Conservation (phyloP, 37 sponge, comb jelly and placozoan species). For the Oopsacas minuta region DNA sequence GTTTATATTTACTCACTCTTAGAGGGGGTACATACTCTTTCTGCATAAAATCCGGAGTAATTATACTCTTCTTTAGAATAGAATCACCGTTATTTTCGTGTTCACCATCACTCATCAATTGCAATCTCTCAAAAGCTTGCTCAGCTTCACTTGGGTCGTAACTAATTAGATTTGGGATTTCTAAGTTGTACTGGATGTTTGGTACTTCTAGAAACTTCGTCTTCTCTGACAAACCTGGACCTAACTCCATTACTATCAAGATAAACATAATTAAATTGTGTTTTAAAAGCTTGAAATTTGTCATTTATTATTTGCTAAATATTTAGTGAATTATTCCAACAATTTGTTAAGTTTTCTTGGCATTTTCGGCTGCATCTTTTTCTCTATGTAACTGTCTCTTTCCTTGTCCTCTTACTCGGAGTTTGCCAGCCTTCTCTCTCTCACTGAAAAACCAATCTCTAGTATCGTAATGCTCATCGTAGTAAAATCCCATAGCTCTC, state of each 20-base stretch:
- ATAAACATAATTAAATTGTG: too few species aligned
- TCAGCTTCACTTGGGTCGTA: not conserved
- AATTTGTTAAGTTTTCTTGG: not conserved
- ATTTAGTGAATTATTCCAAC: too few species aligned
- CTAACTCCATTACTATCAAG: not conserved
- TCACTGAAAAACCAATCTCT: not conserved
- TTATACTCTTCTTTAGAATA: slow-evolving; percentile 45
- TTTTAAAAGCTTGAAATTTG: too few species aligned
- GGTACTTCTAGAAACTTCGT: not conserved
- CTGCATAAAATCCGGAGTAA: slow-evolving; percentile 55
- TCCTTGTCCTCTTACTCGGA: not conserved
- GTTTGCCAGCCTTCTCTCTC: not conserved
- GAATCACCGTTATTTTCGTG: not conserved
- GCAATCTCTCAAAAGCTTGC: not conserved
- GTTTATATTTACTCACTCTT: slow-evolving; percentile 9
- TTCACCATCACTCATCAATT: slow-evolving; percentile 5
- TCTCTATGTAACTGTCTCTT: not conserved
- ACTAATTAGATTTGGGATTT: not conserved
- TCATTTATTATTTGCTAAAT: too few species aligned
- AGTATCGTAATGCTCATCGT: slow-evolving; percentile 47
- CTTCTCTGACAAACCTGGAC: not conserved
- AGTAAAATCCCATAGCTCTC: slow-evolving; percentile 47
- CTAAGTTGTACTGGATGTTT: not conserved
- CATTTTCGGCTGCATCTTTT: not conserved
- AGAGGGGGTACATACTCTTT: slow-evolving; percentile 38